phyloP scores from a whole-genome alignment of 2,113 vertebrate genomes.

The Procavia capensis region DNA sequence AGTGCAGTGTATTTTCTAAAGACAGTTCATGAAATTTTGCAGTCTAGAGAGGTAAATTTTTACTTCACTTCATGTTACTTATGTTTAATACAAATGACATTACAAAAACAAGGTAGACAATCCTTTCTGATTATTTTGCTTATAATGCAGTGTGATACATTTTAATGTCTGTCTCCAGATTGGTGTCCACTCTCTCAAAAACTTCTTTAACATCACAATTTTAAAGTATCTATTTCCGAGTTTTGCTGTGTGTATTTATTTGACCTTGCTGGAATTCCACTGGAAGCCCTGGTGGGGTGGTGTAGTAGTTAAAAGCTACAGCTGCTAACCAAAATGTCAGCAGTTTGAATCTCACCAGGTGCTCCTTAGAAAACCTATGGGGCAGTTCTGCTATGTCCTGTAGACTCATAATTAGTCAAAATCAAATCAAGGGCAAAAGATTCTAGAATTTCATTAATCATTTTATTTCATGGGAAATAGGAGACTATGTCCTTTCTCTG shows the following conservation, averaged over 20 bases:
- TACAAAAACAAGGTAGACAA: slow-evolving; percentile 40
- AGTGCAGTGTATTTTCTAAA: too few relatives aligned
- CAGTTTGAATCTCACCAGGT: too few relatives aligned
- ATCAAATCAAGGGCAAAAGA: too few relatives aligned
- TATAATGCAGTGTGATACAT: background rate
- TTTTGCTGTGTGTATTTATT: background rate
- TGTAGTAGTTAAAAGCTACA: too few relatives aligned
- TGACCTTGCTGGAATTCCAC: background rate
- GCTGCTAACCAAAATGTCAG: too few relatives aligned
- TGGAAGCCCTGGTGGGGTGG: too few relatives aligned
- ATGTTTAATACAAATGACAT: slow-evolving; percentile 1
- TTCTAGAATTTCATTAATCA: background rate
- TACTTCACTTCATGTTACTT: slow-evolving; percentile 16
- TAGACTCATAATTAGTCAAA: too few relatives aligned
- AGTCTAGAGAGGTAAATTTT: slow-evolving; percentile 21
- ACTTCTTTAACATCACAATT: background rate
- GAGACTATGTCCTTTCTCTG: background rate
- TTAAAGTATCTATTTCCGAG: background rate
- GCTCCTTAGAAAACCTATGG: too few relatives aligned
- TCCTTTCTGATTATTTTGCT: background rate
- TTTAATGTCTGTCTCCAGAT: background rate
- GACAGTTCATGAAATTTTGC: too few relatives aligned
- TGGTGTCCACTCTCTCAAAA: background rate
- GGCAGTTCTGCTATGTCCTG: too few relatives aligned
- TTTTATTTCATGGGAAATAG: background rate